Conservation (phyloP, 2,888 invertebrate genomes). For the Rhagophthalmus giganteus region DNA sequence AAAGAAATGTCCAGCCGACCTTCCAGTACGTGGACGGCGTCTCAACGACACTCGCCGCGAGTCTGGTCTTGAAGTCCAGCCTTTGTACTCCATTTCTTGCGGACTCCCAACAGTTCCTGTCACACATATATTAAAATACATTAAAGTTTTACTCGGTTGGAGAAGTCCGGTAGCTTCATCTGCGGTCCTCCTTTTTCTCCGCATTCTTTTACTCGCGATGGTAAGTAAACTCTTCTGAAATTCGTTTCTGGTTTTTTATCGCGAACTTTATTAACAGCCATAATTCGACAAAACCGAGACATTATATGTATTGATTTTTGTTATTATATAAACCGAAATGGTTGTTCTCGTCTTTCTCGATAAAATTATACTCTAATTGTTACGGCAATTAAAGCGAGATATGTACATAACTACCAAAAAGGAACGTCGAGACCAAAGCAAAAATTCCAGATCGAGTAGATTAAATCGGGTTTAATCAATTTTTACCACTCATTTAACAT, state of each 20-base stretch:
- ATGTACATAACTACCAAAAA: no score
- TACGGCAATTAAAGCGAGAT: no score
- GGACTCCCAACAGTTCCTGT: constrained; percentile 46
- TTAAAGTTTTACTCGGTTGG: constrained; percentile 35
- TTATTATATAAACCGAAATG: no score
- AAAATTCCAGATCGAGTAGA: no score
- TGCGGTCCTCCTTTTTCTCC: constrained; percentile 18
- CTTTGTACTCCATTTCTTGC: constrained; percentile 47
- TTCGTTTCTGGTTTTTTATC: constrained; percentile 2
- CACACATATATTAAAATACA: constrained; percentile 51
- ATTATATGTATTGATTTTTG: no score
- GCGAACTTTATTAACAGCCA: neutral
- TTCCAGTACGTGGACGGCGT: constrained; percentile 46
- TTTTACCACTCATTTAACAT: no score
- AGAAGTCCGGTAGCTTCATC: constrained; percentile 25
- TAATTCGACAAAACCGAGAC: no score
- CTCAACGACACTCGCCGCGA: constrained; percentile 39
- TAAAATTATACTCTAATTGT: no score
- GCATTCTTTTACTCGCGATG: constrained; percentile 18
- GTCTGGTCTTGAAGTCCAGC: constrained; percentile 40
- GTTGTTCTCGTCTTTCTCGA: no score
- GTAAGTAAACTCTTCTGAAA: constrained; percentile 5
- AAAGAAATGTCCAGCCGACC: constrained; percentile 46
- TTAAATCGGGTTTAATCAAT: no score
- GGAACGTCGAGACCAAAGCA: no score